phyloP scores from a whole-genome alignment of 2,113 vertebrate genomes.

The Oceanodroma tethys region DNA sequence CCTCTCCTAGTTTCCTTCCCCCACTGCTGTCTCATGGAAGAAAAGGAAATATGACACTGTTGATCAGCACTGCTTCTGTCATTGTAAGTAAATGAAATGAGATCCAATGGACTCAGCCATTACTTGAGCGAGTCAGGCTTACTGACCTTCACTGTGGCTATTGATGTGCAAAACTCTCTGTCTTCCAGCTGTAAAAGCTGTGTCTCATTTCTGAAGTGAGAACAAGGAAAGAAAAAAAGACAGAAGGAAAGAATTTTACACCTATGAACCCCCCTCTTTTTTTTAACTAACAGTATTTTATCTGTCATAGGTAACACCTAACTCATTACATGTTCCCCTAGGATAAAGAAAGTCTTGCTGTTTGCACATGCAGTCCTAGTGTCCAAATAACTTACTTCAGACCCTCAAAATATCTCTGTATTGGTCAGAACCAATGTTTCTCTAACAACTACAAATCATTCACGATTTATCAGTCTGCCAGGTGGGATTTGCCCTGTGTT shows the following conservation, averaged over 20 bases:
- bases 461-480: not conserved
- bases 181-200: slow-evolving; percentile 19
- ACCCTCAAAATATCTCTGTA: not conserved
- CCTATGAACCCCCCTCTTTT: not conserved
- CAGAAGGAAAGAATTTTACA: not conserved
- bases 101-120: slow-evolving; percentile 34
- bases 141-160: slow-evolving; percentile 60
- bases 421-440: not conserved
- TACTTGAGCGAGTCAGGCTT: slow-evolving; percentile 45
- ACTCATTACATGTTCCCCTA: not conserved
- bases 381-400: not conserved
- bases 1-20: not conserved
- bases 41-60: slow-evolving; percentile 48
- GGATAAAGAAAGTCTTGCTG: not conserved
- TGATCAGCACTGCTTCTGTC: slow-evolving; percentile 40
- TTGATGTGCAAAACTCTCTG: slow-evolving; percentile 44
- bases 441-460: not conserved
- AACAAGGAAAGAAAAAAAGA: not conserved
- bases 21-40: not conserved
- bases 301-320: not conserved
- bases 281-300: not conserved
- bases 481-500: not conserved
- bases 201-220: slow-evolving; percentile 35
- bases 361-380: not conserved
- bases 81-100: slow-evolving; percentile 66